Base-by-base conservation (phyloP, 2,888 invertebrate genomes). In the Ophion costatus region DNA sequence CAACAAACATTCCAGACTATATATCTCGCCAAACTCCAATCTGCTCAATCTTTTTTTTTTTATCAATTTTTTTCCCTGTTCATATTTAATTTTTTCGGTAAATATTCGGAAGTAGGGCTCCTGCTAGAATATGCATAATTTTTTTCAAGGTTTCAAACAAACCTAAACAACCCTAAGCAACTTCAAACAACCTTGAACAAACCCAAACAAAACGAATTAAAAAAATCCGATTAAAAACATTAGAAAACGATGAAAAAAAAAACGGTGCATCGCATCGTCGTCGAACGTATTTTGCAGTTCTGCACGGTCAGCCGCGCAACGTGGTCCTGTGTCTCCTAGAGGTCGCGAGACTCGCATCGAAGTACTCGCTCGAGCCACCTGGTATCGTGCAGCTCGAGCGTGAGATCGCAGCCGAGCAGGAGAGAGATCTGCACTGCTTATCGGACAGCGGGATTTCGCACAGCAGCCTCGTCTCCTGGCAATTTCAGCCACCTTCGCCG, bases 251-350 rank as follows among this genome's bases (percentile, higher is more conserved):
- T 14, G 10, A 45, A 11, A 45, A 45, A 11, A 45, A 14, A 45
- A 14, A 17, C 63, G 63, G 20, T 24, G 2, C 24, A 10, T 17
- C 33, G 2, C 59, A 24, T 29, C 20, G 5, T 38, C 6, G n/a
- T n/a, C 22, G 17, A 14, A 56, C 33, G 59, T 66, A 67, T 77
- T 80, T 91, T 93, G 24, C 92, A 96, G 98, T 98, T 79, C 94
- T 97, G 51, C 98, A 98, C 93, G 96, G 96, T 89, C 97, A 97
- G 91, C 97, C 97, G 33, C 95, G 98, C 0, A 97, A 97, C 91
- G 98, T 98, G 74, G 96, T 98, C 86, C 95, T 98, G 66, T 98
- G 98, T 92, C 95, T 98, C 64, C 94, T 98, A 94, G 98, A 98
- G 93, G 96, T 98, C 87, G 97, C 98, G 0, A 95, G 98, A 82